Conservation (phyloP, 2,888 invertebrate genomes). For the Pachymerium ferrugineum region DNA sequence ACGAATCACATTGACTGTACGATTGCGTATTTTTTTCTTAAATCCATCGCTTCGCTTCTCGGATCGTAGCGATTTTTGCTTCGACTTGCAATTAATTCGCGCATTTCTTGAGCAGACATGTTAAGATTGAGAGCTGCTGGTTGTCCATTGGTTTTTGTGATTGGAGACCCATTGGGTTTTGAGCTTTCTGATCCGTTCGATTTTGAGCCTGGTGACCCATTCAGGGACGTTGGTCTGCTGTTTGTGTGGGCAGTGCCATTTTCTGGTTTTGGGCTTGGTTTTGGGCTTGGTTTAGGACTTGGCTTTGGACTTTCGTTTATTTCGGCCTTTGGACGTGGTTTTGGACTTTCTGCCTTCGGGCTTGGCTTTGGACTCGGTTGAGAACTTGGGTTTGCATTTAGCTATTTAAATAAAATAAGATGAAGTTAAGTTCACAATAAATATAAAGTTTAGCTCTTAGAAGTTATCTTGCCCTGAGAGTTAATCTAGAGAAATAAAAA, state of each 20-base stretch:
- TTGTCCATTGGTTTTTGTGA: not conserved
- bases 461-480: no score
- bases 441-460: no score
- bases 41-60: constrained; percentile 81
- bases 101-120: constrained; percentile 88
- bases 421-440: no score
- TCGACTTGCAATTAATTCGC: constrained; percentile 74
- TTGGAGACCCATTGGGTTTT: not conserved
- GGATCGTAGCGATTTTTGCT: constrained; percentile 75
- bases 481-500: not conserved
- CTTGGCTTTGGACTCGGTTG: constrained; percentile 37
- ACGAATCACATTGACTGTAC: constrained; percentile 75
- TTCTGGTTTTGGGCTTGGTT: constrained; percentile 38
- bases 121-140: constrained; percentile 63
- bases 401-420: no score
- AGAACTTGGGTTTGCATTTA: no score
- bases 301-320: constrained; percentile 42
- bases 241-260: constrained; percentile 27
- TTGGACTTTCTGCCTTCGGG: constrained; percentile 41
- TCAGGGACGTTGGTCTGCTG: not conserved
- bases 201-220: not conserved
- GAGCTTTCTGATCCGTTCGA: constrained; percentile 15
- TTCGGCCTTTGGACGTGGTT: constrained; percentile 38
- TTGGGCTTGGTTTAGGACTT: constrained; percentile 41
- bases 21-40: constrained; percentile 88